Evolutionary conservation across 2,113 vertebrate genomes (phyloP), one percentile per base, ranked within the genome.

Genomic region (Poeciliopsis retropinna): DNA sequence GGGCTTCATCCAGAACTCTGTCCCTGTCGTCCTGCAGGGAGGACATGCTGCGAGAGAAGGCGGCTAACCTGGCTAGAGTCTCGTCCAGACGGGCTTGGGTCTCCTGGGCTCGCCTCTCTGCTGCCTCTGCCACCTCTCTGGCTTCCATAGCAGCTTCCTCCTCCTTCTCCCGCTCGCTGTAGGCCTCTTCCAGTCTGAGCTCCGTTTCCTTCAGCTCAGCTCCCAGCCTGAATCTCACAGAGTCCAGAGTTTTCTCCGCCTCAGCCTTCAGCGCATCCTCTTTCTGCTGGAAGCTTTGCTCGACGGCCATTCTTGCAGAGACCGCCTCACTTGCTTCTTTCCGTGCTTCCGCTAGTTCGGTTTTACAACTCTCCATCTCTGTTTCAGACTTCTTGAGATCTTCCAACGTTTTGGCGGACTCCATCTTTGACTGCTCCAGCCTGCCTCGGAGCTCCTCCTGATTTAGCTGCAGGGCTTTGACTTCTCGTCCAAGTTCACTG

Each of bases 1-100:
- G 94, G 63, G 96, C 93, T 88, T 99, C 96, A 2, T 97, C 96
- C 76, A 99, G 87, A 64, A 99, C 96, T 34, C 98, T 92, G 78
- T 99, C 98, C 6, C 98, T 93, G 86, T 99, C 98, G 19, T 99
- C 95, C 79, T 99, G 98, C 82, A 99, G 94, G 7, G 98, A 99
- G 15, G 96, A 98, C 98, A 99, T 99, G 89, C 96, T 98, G 68
- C 94, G 95, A 0, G 95, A 96, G 90, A 99, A 99, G 76, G 97
- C 97, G 0, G 96, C 96, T 29, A 99, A 94, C 75, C 97, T 92
- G 41, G 97, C 97, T 70, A 99, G 86, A 0, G 96, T 96, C 88
- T 95, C 94, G 12, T 97, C 96, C 37, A 98, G 90, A 34, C 81
- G 95, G 22, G 94, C 91, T 82, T 98, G 95, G 79, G 95, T 77